Conservation (phyloP, 2,113 vertebrate genomes). For the Oostethus manadensis region DNA sequence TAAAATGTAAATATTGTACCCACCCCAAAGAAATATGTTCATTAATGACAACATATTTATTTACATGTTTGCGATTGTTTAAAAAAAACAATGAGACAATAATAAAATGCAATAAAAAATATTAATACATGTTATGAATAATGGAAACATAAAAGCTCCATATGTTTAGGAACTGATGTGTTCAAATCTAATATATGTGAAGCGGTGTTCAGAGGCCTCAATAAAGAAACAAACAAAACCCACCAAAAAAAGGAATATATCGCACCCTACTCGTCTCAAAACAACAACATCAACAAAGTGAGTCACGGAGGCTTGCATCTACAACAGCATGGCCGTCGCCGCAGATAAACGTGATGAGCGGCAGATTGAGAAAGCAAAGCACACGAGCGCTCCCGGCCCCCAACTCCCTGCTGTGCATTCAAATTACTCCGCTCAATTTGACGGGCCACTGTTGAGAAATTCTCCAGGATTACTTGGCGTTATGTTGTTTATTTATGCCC, state of each 20-base stretch:
- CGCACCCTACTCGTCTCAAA: no score
- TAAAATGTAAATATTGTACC: no score
- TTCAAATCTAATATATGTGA: slow-evolving; percentile 6
- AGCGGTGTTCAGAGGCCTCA: slow-evolving; percentile 32
- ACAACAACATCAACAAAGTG: slow-evolving; percentile 1
- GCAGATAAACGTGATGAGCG: slow-evolving; percentile 61
- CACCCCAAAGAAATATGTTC: no score
- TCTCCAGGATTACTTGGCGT: slow-evolving; percentile 59
- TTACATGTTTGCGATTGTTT: no score
- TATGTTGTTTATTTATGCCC: slow-evolving; percentile 60
- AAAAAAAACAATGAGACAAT: no score
- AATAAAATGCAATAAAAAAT: no score
- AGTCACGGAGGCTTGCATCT: slow-evolving; percentile 7
- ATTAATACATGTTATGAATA: no score
- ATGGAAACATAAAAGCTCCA: slow-evolving; percentile 2
- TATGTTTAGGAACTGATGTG: slow-evolving; percentile 27
- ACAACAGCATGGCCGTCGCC: slow-evolving; percentile 14
- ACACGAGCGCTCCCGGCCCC: neutral
- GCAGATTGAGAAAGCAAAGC: slow-evolving; percentile 54
- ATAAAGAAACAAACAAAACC: slow-evolving; percentile 11
- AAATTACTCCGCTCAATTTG: slow-evolving; percentile 63
- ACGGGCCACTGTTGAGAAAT: slow-evolving; percentile 56
- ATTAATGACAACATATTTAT: no score
- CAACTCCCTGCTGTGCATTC: slow-evolving; percentile 62
- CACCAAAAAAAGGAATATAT: neutral